Percentiles rank a stretch among this genome's conserved stretches.
These are phyloP conservation scores for Pipistrellus kuhlii DNA, from an alignment of 2,797 vertebrate species.

Conservation along the genomic window DNA sequence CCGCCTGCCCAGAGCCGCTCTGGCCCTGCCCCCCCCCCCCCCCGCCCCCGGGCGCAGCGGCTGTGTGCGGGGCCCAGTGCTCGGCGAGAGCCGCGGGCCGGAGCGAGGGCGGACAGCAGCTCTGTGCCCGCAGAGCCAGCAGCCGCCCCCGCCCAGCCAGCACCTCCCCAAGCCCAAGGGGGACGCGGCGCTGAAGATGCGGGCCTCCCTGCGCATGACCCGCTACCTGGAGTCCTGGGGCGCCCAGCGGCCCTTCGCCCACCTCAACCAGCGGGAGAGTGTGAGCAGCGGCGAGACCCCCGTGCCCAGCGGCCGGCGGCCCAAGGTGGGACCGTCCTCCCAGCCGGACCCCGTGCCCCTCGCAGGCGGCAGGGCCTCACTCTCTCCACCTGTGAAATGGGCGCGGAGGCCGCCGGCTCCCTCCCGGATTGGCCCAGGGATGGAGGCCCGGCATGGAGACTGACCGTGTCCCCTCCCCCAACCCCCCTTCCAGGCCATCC, in stretches of 20 bases:
- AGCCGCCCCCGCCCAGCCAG: slow-evolving; percentile 87
- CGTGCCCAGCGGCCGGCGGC: slow-evolving; percentile 88
- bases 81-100: no score
- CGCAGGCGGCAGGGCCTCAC: background rate
- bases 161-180: slow-evolving; percentile 90
- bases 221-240: slow-evolving; percentile 99
- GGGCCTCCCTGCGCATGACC: slow-evolving; percentile 97
- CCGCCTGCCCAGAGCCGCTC: background rate
- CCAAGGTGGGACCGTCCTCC: slow-evolving; percentile 89
- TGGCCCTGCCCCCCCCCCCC: background rate
- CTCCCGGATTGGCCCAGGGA: no score
- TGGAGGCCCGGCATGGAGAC: fast-evolving
- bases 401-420: fast-evolving
- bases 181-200: slow-evolving; percentile 95
- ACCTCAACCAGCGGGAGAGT: slow-evolving; percentile 94
- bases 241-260: slow-evolving; percentile 96
- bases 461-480: background rate
- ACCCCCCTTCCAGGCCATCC: slow-evolving; percentile 91
- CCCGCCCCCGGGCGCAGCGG: background rate
- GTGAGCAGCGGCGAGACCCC: slow-evolving; percentile 90
- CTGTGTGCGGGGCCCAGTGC: background rate
- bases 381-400: fast-evolving
- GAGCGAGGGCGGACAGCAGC: no score
- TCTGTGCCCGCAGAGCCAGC: slow-evolving; percentile 89
- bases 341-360: no score